Evolutionary conservation across 92 coral and sea anemone genomes (phyloP).

Genomic region (Epizoanthus fatuus): DNA sequence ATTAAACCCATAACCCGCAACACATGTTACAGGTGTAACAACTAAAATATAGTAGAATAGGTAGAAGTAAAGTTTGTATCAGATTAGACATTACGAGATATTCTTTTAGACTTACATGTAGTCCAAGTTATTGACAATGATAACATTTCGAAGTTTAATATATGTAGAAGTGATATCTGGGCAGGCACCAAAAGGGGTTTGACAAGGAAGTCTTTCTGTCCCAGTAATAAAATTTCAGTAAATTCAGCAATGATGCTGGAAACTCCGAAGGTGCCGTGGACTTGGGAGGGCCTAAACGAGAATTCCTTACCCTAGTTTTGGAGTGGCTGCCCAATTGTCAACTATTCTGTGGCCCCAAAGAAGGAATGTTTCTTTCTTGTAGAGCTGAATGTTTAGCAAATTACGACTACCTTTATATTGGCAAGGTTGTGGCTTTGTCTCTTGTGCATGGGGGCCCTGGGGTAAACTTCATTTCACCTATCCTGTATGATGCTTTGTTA

Average conservation of each 20-base stretch:
- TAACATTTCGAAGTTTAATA: slow-evolving; percentile 71
- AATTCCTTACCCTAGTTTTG: slow-evolving; percentile 70
- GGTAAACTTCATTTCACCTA: slow-evolving; percentile 61
- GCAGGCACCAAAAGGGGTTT: slow-evolving; percentile 74
- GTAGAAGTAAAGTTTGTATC: background rate
- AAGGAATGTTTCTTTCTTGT: slow-evolving; percentile 60
- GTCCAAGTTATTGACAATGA: slow-evolving; percentile 26
- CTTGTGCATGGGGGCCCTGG: slow-evolving; percentile 83
- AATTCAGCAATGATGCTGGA: slow-evolving; percentile 74
- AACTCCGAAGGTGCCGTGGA: slow-evolving; percentile 76
- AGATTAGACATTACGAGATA: background rate
- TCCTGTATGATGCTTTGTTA: slow-evolving; percentile 68
- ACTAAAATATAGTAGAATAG: background rate
- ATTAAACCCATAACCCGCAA: too few relatives aligned
- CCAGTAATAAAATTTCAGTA: slow-evolving; percentile 59
- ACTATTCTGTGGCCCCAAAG: slow-evolving; percentile 66
- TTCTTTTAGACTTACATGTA: slow-evolving; percentile 27
- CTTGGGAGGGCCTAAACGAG: slow-evolving; percentile 76
- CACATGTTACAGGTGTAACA: too few relatives aligned
- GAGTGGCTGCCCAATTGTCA: slow-evolving; percentile 72
- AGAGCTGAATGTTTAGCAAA: slow-evolving; percentile 66
- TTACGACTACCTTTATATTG: slow-evolving; percentile 69
- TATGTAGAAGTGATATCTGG: slow-evolving; percentile 75
- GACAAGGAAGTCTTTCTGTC: slow-evolving; percentile 73
- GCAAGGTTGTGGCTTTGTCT: slow-evolving; percentile 74